These are phyloP conservation scores for Nothoprocta pentlandii DNA, from an alignment of 2,113 vertebrate genomes.

Conservation along the genomic window DNA sequence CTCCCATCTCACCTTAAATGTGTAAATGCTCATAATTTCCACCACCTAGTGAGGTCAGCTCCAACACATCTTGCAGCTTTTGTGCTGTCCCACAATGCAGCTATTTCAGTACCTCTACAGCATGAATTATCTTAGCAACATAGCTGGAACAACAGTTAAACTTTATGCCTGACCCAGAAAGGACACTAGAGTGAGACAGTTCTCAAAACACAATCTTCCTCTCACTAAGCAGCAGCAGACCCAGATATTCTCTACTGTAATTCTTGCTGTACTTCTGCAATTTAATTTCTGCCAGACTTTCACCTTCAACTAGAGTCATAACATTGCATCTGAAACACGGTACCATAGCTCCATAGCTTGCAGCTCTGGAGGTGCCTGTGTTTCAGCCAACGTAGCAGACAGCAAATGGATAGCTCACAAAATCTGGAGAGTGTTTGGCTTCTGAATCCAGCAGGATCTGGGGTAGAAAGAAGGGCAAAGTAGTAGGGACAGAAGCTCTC, in stretches of 20 bases:
- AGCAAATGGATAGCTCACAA: not conserved
- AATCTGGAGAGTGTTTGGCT: not conserved
- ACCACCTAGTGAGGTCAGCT: not conserved
- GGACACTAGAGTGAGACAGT: fast-evolving
- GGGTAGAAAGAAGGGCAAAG: not conserved
- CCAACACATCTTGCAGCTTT: not conserved
- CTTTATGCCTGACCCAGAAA: not conserved
- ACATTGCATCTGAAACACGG: not conserved
- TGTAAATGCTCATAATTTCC: not conserved
- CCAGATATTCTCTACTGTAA: not conserved
- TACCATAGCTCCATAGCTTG: not conserved
- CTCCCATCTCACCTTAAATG: not conserved
- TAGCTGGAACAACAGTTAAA: not conserved
- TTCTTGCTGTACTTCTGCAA: not conserved
- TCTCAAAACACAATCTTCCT: not conserved
- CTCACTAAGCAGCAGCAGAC: not conserved
- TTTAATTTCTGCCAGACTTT: not conserved
- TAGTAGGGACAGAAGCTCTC: not conserved
- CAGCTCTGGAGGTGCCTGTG: not conserved
- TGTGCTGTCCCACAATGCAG: not conserved
- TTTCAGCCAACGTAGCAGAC: not conserved
- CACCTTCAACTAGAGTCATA: not conserved
- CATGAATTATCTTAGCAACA: not conserved
- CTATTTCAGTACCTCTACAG: not conserved
- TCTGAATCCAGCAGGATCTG: not conserved